phyloP scores from a whole-genome alignment of 2,888 invertebrate genomes.

The Heliconius ethilla region DNA sequence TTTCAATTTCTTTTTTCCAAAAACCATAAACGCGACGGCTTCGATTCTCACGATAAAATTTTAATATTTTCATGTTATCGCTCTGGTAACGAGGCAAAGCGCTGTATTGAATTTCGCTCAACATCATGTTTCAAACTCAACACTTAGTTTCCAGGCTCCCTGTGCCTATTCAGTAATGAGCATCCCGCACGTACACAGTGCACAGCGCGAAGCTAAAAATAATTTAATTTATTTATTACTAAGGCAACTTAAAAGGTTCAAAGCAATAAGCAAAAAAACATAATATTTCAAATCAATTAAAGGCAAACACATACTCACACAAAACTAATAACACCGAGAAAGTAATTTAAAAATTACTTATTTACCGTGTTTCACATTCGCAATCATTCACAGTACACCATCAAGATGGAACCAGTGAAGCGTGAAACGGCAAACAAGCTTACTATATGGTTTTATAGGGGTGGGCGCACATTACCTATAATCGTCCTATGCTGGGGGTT shows the following conservation, averaged over 20 bases:
- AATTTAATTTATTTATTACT: not conserved
- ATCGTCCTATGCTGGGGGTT: not conserved
- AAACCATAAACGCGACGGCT: too few species aligned
- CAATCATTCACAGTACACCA: slow-evolving; percentile 31
- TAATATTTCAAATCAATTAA: not conserved
- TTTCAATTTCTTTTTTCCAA: not conserved
- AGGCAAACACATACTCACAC: not conserved
- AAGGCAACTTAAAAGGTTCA: not conserved
- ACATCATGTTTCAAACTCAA: not conserved
- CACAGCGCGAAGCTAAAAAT: not conserved
- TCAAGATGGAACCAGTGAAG: slow-evolving; percentile 49
- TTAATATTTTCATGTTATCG: not conserved
- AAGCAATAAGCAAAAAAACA: not conserved
- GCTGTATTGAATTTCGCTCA: not conserved
- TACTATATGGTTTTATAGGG: slow-evolving; percentile 28
- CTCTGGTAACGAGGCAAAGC: not conserved
- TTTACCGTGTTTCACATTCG: slow-evolving; percentile 11
- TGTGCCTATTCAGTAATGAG: not conserved
- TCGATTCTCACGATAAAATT: not conserved
- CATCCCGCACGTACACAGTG: not conserved
- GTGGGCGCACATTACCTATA: slow-evolving; percentile 23
- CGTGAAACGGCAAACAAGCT: slow-evolving; percentile 57
- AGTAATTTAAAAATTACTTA: slow-evolving; percentile 11
- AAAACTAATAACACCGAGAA: not conserved
- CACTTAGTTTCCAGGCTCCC: not conserved